Base-by-base conservation (phyloP, 2,888 invertebrate genomes). In the Himalopsyche japonica region DNA sequence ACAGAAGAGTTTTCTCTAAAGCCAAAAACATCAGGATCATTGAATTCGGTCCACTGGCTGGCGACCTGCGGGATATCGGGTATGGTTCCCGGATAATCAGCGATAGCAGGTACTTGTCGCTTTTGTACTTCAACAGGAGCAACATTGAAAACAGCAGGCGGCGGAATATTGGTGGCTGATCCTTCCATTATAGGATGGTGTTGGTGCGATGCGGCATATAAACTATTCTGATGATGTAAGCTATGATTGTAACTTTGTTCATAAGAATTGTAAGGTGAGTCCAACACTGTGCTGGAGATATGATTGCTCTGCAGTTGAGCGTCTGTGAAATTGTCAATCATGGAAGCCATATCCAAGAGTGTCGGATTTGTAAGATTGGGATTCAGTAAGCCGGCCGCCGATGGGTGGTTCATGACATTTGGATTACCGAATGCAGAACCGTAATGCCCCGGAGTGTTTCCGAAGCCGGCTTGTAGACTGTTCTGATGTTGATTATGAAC, bases 221-320 rank as follows among this genome's bases (percentile, higher is more conserved):
- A 90, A 82, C 93, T 91, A 88, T 94, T 94, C 87, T 94, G 94
- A 88, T 94, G 94, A 88, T 95, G 95, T 76, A 95, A 92, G 86
- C 94, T 95, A 87, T 93, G 93, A 80, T 91, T 90, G 87, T 94
- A 94, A 88, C 92, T 94, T 89, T 94, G 94, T 86, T 94, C 94
- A 86, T 94, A 94, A 37, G 94, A 90, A 87, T 92, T 92, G 87
- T 94, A 94, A 12, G 95, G 94, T 4, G 94, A 94, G 89, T 96
- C 96, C 88, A 96, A 90, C 6, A 96, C 96, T 18, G 96, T 97
- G 88, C 97, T 97, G 57, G 97, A 96, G 87, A 96, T 96, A 90
- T 96, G 96, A 89, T 96, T 96, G 89, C 96, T 97, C 90, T 97
- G 97, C 47, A 97, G 90, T 89, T 96, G 96, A 24, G 95, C 95